Base-by-base conservation (phyloP, 2,797 vertebrate genomes). In the Gymnocypris eckloni region DNA sequence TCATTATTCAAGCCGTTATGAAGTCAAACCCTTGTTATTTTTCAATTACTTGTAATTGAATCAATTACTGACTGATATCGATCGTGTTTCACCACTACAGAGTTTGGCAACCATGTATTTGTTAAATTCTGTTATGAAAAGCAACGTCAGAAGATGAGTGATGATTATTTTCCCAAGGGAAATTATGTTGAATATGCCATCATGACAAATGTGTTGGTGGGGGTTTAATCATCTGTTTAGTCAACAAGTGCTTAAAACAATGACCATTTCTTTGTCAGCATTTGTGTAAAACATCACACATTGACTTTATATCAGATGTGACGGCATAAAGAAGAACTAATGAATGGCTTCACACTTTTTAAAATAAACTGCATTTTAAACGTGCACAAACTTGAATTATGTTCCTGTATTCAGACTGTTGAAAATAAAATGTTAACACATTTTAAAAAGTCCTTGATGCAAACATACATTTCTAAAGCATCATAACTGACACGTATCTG, bases 151-250 rank as follows among this genome's bases (percentile, higher is more conserved):
- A 82, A 50, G 12, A 48, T 15, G 13, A 37, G 13, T 13, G 59
- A 11, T 76, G 11, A 48, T 67, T 25, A 54, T 41, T 41, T 79
- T 71, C 20, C 37, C 43, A n/a, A 16, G 8, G 64, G 50, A 79
- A 85, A 59, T 71, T 85, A 18, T 71, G 39, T 79, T 79, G 64
- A 54, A 43, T 70, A 13, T 79, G 50, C 52, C 39, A 56, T 70
- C 45, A 83, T 52, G 61, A n/a, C 22, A 18, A n/a, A 77, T 18
- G 28, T 50, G 71, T 76, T 75, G 9, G 12, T 75, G 71, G 25
- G n/a, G 41, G 56, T 66, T 83, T 76, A 75, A 76, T 52, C 33
- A 67, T 61, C 8, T 83, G 22, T 67, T 67, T 77, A 67, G 82
- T 69, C 72, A 77, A 67, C 82, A 67, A 25, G 59, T 54, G 8